Conservation (phyloP, 2,113 vertebrate genomes). For the Sapajus apella region DNA sequence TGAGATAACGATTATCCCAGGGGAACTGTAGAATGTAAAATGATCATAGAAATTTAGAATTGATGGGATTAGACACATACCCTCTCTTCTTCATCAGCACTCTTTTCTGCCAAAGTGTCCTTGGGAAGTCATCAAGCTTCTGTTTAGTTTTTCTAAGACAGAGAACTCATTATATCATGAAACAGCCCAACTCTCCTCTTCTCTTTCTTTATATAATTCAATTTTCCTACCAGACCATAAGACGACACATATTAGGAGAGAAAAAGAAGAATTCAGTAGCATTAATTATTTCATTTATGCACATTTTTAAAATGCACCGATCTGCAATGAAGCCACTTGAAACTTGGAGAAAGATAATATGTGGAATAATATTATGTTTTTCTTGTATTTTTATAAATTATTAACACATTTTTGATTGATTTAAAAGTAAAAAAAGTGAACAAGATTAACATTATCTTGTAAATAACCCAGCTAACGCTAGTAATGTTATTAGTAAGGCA, state of each 20-base stretch:
- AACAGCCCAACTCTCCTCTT: background rate
- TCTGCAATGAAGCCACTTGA: background rate
- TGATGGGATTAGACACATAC: background rate
- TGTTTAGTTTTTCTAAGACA: background rate
- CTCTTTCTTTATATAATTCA: background rate
- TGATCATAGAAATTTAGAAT: background rate
- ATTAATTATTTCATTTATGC: background rate
- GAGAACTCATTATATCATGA: background rate
- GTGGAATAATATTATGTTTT: background rate
- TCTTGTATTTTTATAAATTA: conserved; percentile 21
- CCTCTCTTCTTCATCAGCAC: background rate
- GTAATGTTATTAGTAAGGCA: background rate
- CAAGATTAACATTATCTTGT: background rate
- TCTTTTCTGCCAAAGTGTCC: background rate
- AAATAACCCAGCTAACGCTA: background rate
- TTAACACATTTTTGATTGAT: background rate
- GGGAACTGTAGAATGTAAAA: background rate
- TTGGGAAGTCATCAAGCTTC: background rate
- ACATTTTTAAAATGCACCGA: background rate
- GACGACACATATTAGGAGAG: background rate
- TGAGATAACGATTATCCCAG: background rate
- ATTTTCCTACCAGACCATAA: background rate
- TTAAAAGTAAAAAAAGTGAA: conserved; percentile 38
- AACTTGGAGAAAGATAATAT: background rate
- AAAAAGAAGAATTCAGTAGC: background rate